A percentile compares a stretch with the other conserved stretches of the same genome.
Evolutionary conservation across 1,140 invertebrate species (phyloP).

Genomic region (Trialeurodes vaporariorum): DNA sequence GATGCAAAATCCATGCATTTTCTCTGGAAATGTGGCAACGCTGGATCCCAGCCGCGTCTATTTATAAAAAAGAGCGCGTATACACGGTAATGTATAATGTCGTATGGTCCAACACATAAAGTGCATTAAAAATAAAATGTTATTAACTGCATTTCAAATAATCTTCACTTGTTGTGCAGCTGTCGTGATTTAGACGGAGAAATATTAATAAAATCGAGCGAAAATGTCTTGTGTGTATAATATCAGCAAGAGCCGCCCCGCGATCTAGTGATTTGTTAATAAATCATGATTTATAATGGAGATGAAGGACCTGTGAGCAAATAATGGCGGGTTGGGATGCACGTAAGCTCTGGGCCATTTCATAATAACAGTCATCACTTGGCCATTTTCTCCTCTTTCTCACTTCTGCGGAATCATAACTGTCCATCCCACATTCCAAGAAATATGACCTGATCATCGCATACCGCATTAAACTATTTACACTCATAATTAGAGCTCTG

Average conservation of each 20-base stretch:
- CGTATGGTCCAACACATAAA: neutral
- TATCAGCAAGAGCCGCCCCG: no score
- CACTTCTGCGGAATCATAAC: neutral
- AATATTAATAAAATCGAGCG: neutral
- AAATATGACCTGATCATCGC: no score
- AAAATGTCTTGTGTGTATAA: neutral
- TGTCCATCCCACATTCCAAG: no score
- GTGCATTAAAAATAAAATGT: neutral
- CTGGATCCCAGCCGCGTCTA: no score
- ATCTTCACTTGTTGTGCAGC: neutral
- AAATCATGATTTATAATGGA: neutral
- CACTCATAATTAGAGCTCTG: no score
- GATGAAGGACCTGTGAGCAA: neutral
- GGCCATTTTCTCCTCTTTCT: neutral
- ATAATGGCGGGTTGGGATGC: no score
- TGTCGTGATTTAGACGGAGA: neutral
- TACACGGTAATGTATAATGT: no score
- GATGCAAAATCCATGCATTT: no score
- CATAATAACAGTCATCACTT: neutral
- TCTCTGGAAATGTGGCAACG: no score
- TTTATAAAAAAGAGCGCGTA: no score
- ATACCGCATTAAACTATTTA: no score
- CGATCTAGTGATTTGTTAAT: neutral
- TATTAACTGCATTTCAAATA: neutral
- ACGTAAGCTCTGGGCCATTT: neutral